These are phyloP conservation scores for Pygoscelis antarcticus DNA, from an alignment of 2,113 vertebrate genomes.

Conservation along the genomic window DNA sequence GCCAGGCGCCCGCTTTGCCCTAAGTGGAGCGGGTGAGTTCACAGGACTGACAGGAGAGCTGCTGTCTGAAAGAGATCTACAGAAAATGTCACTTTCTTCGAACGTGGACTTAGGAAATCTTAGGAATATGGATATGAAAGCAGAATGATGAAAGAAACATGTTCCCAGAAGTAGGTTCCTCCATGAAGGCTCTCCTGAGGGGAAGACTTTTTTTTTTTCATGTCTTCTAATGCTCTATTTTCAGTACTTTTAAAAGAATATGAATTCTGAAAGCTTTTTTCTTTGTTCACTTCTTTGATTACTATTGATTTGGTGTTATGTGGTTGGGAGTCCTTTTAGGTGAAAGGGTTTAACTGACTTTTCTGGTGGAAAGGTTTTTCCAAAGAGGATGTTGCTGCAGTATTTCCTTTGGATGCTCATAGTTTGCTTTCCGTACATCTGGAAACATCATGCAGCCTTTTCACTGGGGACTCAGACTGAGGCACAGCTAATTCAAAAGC, in stretches of 20 bases:
- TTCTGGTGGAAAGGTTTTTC: not conserved
- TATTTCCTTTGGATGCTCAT: not conserved
- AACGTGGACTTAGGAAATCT: not conserved
- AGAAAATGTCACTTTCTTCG: not conserved
- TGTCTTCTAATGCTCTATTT: not conserved
- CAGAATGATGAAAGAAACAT: not conserved
- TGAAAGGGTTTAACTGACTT: not conserved
- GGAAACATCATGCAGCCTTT: not conserved
- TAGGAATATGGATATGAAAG: not conserved
- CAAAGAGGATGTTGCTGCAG: not conserved
- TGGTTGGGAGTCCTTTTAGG: not conserved
- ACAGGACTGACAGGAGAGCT: not conserved
- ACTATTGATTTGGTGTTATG: not conserved
- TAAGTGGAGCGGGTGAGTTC: not conserved
- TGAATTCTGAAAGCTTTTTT: not conserved
- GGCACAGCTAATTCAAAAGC: constrained; percentile 1
- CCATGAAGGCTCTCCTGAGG: not conserved
- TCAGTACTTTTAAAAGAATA: not conserved
- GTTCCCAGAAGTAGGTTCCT: not conserved
- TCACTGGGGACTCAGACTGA: not conserved
- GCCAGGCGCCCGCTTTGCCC: not conserved
- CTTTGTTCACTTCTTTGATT: not conserved
- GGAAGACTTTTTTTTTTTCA: not conserved
- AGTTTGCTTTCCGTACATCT: not conserved
- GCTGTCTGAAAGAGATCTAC: not conserved